These are phyloP conservation scores for Lipotes vexillifer DNA, from an alignment of 2,113 vertebrate species.

Conservation along the genomic window DNA sequence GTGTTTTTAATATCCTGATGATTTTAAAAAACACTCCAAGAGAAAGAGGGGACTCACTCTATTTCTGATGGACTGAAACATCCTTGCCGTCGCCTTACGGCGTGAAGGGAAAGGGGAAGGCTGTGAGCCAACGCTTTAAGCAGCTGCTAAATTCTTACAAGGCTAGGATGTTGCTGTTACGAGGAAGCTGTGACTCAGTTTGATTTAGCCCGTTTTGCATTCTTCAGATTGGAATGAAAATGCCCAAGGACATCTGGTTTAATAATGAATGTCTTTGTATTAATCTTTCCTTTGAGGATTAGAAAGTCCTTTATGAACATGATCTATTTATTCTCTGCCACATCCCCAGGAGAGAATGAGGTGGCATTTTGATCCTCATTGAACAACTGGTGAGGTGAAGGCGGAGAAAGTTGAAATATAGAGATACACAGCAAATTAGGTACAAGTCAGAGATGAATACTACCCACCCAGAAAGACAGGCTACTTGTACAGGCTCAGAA, in stretches of 20 bases:
- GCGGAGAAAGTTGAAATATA: constrained; percentile 34
- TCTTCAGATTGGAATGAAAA: constrained; percentile 67
- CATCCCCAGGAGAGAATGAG: constrained; percentile 40
- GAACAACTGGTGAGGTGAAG: constrained; percentile 49
- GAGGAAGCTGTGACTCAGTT: constrained; percentile 15
- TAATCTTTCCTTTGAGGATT: constrained; percentile 66
- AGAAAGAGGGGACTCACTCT: background rate
- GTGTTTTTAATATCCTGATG: background rate
- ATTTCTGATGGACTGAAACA: background rate
- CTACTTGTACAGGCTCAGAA: background rate
- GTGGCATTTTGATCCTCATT: constrained; percentile 48
- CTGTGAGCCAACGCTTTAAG: background rate
- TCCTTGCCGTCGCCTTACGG: background rate
- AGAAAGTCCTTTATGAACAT: constrained; percentile 56
- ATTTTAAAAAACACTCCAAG: background rate
- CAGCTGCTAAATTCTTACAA: constrained; percentile 18
- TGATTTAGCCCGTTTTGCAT: constrained; percentile 36
- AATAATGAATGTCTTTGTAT: constrained; percentile 66
- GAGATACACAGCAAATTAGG: constrained; percentile 19
- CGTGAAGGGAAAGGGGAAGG: background rate
- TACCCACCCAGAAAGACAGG: background rate
- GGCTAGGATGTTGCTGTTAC: background rate
- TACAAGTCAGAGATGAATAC: background rate
- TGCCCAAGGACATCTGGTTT: constrained; percentile 69
- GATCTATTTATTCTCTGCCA: constrained; percentile 61